Percentiles rank a stretch among this genome's conserved stretches.
Conservation (phyloP, 2,113 vertebrate genomes). For the Pontoporia blainvillei region DNA sequence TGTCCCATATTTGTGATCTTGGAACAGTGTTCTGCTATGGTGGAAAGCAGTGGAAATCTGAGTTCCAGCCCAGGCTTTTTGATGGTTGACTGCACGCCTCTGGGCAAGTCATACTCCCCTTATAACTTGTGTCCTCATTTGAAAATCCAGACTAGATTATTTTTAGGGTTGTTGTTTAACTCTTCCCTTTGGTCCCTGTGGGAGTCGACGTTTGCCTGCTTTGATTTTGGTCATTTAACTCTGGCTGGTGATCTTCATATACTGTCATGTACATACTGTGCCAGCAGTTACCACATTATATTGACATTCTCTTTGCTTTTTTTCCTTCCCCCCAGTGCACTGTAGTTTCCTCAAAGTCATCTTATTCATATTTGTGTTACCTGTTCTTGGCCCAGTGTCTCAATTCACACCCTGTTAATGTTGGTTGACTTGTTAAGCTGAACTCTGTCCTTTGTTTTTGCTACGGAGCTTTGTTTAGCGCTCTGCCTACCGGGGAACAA, state of each 20-base stretch:
- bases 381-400: neutral
- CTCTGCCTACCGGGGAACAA: neutral
- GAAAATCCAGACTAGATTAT: neutral
- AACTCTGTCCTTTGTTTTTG: conserved; percentile 15
- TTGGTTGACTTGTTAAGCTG: conserved; percentile 7
- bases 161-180: neutral
- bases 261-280: neutral
- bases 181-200: neutral
- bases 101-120: neutral
- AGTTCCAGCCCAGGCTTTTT: neutral
- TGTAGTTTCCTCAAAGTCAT: neutral
- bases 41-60: neutral
- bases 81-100: neutral
- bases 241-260: neutral
- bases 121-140: neutral
- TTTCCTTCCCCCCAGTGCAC: no score
- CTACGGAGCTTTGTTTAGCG: neutral
- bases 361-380: neutral
- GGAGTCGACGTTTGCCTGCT: neutral
- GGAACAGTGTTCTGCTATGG: neutral
- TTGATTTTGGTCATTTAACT: neutral
- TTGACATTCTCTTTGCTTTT: neutral
- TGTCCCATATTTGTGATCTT: neutral
- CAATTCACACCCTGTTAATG: neutral
- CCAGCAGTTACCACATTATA: neutral